Percentiles rank a stretch among this genome's conserved stretches.
Evolutionary conservation across 2,888 invertebrate genomes (phyloP).

Genomic region (Cataglyphis albicans): DNA sequence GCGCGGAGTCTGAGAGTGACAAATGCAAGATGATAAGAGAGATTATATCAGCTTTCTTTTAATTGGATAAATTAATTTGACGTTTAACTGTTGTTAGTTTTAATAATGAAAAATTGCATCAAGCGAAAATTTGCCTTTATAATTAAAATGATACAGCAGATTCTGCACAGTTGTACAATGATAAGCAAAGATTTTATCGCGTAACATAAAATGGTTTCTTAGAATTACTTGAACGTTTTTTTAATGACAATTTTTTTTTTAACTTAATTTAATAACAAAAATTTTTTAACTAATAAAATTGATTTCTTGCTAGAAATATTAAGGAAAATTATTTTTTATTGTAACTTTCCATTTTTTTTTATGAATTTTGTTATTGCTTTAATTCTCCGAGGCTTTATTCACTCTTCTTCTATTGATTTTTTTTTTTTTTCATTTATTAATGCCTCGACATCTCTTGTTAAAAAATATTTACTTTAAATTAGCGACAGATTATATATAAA

Average conservation of each 20-base stretch:
- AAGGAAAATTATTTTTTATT: neutral
- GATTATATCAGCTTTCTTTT: neutral
- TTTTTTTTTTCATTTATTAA: too few relatives aligned
- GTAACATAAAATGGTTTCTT: neutral
- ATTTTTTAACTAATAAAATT: neutral
- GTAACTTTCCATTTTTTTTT: neutral
- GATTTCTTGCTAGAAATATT: neutral
- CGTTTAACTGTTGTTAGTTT: neutral
- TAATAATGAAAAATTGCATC: neutral
- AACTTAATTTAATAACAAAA: too few relatives aligned
- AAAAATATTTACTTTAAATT: too few relatives aligned
- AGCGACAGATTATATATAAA: neutral
- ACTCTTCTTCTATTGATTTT: neutral
- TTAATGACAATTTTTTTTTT: neutral
- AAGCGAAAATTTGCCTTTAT: neutral
- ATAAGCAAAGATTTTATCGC: neutral
- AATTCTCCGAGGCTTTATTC: neutral
- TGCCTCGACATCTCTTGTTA: too few relatives aligned
- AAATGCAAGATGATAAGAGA: conserved; percentile 3
- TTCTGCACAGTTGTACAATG: neutral
- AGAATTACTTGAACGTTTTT: neutral
- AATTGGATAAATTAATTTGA: neutral
- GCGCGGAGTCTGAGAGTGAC: neutral
- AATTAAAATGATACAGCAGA: neutral
- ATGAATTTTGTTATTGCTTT: neutral